Evolutionary conservation across 2,113 vertebrate species (phyloP).

Genomic region (Bufo gargarizans): DNA sequence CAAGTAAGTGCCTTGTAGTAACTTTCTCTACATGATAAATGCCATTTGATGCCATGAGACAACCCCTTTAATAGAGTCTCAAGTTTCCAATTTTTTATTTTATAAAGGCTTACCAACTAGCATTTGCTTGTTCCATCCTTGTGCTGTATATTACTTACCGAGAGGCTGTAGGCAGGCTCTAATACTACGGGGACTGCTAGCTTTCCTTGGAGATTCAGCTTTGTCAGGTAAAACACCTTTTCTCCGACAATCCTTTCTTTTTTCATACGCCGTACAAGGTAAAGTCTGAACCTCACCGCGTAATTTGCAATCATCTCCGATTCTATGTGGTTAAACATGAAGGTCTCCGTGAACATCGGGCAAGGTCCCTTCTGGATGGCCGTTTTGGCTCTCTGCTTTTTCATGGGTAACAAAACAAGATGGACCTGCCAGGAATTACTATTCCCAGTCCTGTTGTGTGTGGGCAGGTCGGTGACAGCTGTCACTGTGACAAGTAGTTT

Average conservation of each 20-base stretch:
- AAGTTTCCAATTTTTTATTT: neutral
- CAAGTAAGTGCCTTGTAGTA: no score
- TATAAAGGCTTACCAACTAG: neutral
- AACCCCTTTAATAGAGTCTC: neutral
- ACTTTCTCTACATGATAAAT: no score
- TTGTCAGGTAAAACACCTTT: slow-evolving; percentile 97
- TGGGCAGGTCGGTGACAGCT: slow-evolving; percentile 90
- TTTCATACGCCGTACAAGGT: slow-evolving; percentile 92
- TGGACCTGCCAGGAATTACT: slow-evolving; percentile 95
- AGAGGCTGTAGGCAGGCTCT: slow-evolving; percentile 88
- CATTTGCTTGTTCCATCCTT: neutral
- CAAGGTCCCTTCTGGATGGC: slow-evolving; percentile 88
- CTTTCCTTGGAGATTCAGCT: slow-evolving; percentile 96
- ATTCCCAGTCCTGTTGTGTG: slow-evolving; percentile 85
- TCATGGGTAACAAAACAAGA: slow-evolving; percentile 94
- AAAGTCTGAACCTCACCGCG: slow-evolving; percentile 92
- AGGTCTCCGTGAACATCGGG: slow-evolving; percentile 94
- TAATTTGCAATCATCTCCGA: slow-evolving; percentile 97
- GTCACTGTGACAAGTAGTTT: slow-evolving; percentile 92
- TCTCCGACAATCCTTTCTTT: slow-evolving; percentile 96
- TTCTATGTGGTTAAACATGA: slow-evolving; percentile 92
- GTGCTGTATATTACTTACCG: slow-evolving; percentile 77
- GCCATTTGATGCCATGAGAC: no score
- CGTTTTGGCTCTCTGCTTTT: slow-evolving; percentile 95
- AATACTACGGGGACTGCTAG: slow-evolving; percentile 91